A percentile compares a stretch with the other conserved stretches of the same genome.
Evolutionary conservation across 1,140 invertebrate genomes (phyloP).

Genomic region (Zelostemma sp.): DNA sequence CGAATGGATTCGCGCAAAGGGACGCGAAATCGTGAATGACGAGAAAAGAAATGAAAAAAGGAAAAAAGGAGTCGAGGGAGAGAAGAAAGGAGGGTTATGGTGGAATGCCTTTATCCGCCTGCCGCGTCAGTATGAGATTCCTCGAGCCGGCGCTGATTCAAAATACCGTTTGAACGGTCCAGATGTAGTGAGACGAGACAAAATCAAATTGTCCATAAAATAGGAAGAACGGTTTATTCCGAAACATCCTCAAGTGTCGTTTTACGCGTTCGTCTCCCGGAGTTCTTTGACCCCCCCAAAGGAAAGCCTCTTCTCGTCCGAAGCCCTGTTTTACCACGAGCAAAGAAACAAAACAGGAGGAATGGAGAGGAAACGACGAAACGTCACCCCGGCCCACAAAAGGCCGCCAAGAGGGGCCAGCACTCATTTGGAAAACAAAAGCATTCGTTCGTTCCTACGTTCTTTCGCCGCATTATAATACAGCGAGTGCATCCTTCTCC

Average conservation of each 20-base stretch:
- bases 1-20: slow-evolving; percentile 33
- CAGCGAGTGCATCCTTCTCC: slow-evolving; percentile 13
- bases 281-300: slow-evolving; percentile 45
- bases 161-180: slow-evolving; percentile 65
- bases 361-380: slow-evolving; percentile 49
- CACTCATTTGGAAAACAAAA: slow-evolving; percentile 66
- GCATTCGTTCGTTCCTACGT: slow-evolving; percentile 50
- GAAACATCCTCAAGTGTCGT: background rate
- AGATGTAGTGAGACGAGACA: slow-evolving; percentile 34
- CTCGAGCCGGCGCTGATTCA: slow-evolving; percentile 67
- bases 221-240: background rate
- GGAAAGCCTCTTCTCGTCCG: slow-evolving; percentile 9
- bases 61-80: slow-evolving; percentile 24
- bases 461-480: slow-evolving; percentile 43
- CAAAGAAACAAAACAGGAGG: slow-evolving; percentile 33
- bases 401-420: slow-evolving; percentile 45
- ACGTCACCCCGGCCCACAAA: slow-evolving; percentile 44
- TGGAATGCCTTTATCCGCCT: slow-evolving; percentile 67
- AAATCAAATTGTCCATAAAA: slow-evolving; percentile 9
- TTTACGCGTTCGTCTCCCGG: background rate
- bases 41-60: slow-evolving; percentile 29
- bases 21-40: slow-evolving; percentile 37
- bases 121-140: slow-evolving; percentile 68
- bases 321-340: slow-evolving; percentile 17
- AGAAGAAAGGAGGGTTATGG: slow-evolving; percentile 28